These are phyloP conservation scores for Perdita meconis DNA, from an alignment of 2,888 invertebrate genomes.

Conservation along the genomic window DNA sequence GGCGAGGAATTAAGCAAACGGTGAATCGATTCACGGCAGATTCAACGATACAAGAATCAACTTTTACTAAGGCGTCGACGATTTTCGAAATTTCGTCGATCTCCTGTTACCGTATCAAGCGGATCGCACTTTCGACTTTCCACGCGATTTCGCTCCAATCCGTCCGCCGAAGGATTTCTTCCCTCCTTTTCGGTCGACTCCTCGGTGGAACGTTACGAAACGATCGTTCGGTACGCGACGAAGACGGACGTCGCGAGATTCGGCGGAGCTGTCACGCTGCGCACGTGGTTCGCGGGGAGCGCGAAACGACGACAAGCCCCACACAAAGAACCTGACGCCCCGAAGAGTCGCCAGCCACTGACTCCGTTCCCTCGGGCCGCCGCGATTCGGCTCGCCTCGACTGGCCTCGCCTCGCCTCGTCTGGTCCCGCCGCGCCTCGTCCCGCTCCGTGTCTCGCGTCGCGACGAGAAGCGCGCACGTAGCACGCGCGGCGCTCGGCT, in stretches of 20 bases:
- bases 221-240: slow-evolving; percentile 1
- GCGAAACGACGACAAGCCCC: slow-evolving; percentile 86
- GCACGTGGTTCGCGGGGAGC: slow-evolving; percentile 87
- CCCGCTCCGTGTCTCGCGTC: slow-evolving; percentile 74
- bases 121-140: neutral
- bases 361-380: slow-evolving; percentile 84
- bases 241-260: slow-evolving; percentile 15
- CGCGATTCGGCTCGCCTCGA: slow-evolving; percentile 80
- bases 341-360: slow-evolving; percentile 83
- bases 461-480: slow-evolving; percentile 47
- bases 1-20: too few species aligned
- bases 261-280: slow-evolving; percentile 76
- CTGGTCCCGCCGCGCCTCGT: slow-evolving; percentile 74
- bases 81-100: neutral
- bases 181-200: neutral
- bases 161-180: neutral
- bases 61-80: too few species aligned
- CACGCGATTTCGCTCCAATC: too few species aligned
- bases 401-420: slow-evolving; percentile 81
- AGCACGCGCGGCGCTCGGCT: slow-evolving; percentile 58
- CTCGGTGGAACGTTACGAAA: neutral
- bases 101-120: neutral
- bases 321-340: slow-evolving; percentile 85
- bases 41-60: neutral
- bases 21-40: too few species aligned